Percentiles rank a stretch among this genome's conserved stretches.
Conservation (phyloP, 2,888 invertebrate genomes). For the Rhogogaster chlorosoma region DNA sequence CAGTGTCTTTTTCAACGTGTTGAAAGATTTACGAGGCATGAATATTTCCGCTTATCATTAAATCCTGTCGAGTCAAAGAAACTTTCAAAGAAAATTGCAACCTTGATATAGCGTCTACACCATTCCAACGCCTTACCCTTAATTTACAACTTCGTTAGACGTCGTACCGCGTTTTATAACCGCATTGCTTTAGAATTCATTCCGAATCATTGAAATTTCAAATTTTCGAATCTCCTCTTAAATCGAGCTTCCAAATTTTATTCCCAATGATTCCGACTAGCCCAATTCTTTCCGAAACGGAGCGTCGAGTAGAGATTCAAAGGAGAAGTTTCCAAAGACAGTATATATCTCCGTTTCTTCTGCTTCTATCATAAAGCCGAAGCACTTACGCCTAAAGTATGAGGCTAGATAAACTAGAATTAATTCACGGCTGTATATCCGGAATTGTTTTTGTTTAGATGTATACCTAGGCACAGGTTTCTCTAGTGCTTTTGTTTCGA, state of each 20-base stretch:
- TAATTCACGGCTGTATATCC: neutral
- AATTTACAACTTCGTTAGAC: neutral
- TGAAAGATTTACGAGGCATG: constrained; percentile 31
- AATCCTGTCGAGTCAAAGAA: neutral
- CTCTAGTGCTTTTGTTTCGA: constrained; percentile 13
- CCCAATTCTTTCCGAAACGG: too few relatives aligned
- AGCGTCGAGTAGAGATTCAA: too few relatives aligned
- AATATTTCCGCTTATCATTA: constrained; percentile 31
- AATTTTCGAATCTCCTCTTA: too few relatives aligned
- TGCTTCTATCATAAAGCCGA: neutral
- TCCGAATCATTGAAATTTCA: too few relatives aligned
- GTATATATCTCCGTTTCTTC: neutral
- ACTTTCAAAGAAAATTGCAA: constrained; percentile 7
- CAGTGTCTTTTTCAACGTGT: neutral
- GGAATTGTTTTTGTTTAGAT: constrained; percentile 14
- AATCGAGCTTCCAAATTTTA: too few relatives aligned
- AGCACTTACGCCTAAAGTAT: neutral
- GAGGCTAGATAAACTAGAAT: constrained; percentile 1
- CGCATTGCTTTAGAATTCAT: neutral
- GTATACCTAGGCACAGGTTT: neutral
- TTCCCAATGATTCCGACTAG: too few relatives aligned
- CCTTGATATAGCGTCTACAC: neutral
- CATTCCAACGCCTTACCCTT: neutral
- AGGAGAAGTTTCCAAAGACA: neutral
- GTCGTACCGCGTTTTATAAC: neutral